These are phyloP conservation scores for Alloscopus bannaensis DNA, from an alignment of 2,888 invertebrate genomes.

Conservation along the genomic window DNA sequence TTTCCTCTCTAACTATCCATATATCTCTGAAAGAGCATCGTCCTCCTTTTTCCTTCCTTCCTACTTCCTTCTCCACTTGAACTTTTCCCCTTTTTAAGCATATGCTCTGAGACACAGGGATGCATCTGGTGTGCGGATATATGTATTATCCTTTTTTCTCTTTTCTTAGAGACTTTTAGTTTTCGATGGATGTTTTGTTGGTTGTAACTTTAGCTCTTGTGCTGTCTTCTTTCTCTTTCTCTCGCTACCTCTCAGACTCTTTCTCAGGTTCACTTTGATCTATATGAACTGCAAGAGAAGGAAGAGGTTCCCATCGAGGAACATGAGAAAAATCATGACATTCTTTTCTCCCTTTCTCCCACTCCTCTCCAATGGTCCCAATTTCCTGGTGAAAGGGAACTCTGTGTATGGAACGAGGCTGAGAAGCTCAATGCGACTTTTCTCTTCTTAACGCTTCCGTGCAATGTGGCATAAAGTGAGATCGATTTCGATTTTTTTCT, in stretches of 20 bases:
- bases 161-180: neutral
- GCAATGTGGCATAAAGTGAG: conserved; percentile 50
- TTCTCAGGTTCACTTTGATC: conserved; percentile 16
- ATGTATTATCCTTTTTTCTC: too few relatives aligned
- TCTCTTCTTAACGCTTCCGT: conserved; percentile 43
- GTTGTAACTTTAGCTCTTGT: conserved; percentile 26
- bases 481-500: conserved; percentile 62
- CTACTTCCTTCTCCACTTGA: conserved; percentile 27
- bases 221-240: too few relatives aligned
- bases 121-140: too few relatives aligned
- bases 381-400: conserved; percentile 38
- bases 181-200: conserved; percentile 2
- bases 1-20: conserved; percentile 22
- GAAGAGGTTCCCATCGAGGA: neutral
- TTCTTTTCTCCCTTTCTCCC: neutral
- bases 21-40: conserved; percentile 24
- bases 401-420: neutral
- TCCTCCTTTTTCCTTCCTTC: conserved; percentile 31
- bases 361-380: conserved; percentile 7
- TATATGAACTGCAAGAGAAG: conserved; percentile 13
- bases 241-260: too few relatives aligned
- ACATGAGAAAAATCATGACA: neutral
- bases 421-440: conserved; percentile 2
- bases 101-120: conserved; percentile 7
- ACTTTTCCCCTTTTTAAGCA: conserved; percentile 11